Conservation (phyloP, 2,888 invertebrate species). For the Tiliacea citrago region DNA sequence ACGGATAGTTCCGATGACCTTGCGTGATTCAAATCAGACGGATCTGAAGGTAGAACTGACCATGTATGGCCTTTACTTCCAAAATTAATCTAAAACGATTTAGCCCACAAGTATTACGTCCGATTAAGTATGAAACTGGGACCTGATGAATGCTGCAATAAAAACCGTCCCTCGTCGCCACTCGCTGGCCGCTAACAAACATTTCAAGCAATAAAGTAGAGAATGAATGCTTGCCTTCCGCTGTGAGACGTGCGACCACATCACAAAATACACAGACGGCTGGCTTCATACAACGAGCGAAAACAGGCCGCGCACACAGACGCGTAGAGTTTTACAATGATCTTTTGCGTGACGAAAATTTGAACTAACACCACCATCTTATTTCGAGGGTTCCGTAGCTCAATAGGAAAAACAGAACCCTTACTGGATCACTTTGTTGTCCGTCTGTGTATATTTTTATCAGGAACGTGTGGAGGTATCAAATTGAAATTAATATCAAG, state of each 20-base stretch:
- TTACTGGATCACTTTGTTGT: neutral
- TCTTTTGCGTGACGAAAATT: neutral
- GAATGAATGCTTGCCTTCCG: conserved; percentile 6
- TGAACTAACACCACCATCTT: neutral
- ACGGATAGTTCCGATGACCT: neutral
- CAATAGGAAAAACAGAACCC: neutral
- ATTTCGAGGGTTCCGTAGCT: neutral
- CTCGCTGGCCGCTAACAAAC: conserved; percentile 57
- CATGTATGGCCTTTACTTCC: neutral
- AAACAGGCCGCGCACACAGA: neutral
- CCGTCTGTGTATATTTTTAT: neutral
- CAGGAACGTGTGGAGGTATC: neutral
- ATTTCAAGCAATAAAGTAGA: conserved; percentile 63
- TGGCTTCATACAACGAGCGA: neutral
- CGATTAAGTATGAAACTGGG: neutral
- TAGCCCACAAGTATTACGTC: neutral
- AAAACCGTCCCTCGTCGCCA: neutral
- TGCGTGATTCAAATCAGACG: neutral
- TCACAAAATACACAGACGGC: neutral
- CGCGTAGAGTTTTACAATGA: neutral
- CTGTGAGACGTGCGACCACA: neutral
- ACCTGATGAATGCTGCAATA: conserved; percentile 7
- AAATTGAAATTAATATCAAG: neutral
- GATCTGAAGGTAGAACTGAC: neutral
- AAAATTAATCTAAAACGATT: neutral